phyloP scores from a whole-genome alignment of 1,140 invertebrate genomes.

The Andricus grossulariae region DNA sequence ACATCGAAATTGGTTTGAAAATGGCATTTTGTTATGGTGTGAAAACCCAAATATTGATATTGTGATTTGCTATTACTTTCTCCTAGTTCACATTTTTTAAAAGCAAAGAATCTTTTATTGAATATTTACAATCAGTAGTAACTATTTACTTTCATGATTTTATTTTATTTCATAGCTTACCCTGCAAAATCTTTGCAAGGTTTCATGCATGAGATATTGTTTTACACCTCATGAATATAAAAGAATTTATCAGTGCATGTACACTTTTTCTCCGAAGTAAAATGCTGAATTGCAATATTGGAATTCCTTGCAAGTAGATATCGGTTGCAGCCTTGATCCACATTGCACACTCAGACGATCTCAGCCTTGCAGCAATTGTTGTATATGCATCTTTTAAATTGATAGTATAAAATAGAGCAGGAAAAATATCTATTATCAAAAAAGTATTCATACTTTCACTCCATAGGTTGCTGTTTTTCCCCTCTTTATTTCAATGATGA shows the following conservation, averaged over 20 bases:
- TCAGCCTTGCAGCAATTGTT: conserved; percentile 1
- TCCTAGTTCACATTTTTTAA: too few relatives aligned
- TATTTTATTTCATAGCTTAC: too few relatives aligned
- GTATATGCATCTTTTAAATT: conserved; percentile 1
- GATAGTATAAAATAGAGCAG: neutral
- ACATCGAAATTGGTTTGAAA: too few relatives aligned
- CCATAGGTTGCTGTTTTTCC: neutral
- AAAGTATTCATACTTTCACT: conserved; percentile 7
- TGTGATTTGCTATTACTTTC: too few relatives aligned
- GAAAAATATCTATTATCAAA: neutral
- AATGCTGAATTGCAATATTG: conserved; percentile 59
- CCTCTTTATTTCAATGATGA: too few relatives aligned
- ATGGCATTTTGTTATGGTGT: too few relatives aligned
- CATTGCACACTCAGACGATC: conserved; percentile 45
- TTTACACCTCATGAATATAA: neutral
- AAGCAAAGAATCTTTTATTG: too few relatives aligned
- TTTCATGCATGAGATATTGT: neutral
- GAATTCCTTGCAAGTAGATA: conserved; percentile 61
- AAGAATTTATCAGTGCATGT: conserved; percentile 12
- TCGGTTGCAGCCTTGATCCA: conserved; percentile 66
- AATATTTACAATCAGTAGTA: too few relatives aligned
- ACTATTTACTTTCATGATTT: too few relatives aligned
- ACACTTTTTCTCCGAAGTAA: conserved; percentile 10
- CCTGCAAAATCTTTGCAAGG: too few relatives aligned
- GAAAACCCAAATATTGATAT: too few relatives aligned